These are phyloP conservation scores for Geophilus truncorum DNA, from an alignment of 2,888 invertebrate species.

Conservation along the genomic window DNA sequence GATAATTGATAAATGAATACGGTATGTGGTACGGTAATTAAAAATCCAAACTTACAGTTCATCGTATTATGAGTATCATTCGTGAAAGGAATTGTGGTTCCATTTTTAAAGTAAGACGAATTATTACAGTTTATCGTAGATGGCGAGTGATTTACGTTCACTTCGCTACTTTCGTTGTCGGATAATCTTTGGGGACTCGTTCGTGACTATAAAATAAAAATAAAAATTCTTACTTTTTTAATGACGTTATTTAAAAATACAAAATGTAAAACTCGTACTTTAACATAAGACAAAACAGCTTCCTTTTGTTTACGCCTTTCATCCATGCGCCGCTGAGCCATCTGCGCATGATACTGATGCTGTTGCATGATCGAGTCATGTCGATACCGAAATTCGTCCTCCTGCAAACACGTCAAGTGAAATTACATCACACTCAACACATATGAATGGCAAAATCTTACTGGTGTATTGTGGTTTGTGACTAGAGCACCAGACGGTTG, in stretches of 20 bases:
- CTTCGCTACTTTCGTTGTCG: background rate
- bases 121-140: background rate
- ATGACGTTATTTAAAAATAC: no score
- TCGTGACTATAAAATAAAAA: constrained; percentile 29
- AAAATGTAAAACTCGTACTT: constrained; percentile 38
- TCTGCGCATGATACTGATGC: constrained; percentile 42
- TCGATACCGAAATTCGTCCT: constrained; percentile 45
- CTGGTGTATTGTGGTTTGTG: constrained; percentile 28
- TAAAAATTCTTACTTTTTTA: background rate
- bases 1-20: no score
- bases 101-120: background rate
- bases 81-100: background rate
- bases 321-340: constrained; percentile 41
- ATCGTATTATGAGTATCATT: background rate
- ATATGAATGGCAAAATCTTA: background rate
- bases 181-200: constrained; percentile 34
- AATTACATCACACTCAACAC: background rate
- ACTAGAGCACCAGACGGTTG: constrained; percentile 28
- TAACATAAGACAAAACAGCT: constrained; percentile 46
- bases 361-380: constrained; percentile 43
- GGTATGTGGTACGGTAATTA: no score
- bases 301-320: constrained; percentile 43
- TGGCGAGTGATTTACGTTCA: background rate
- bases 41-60: background rate
- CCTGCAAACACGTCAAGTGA: constrained; percentile 39